phyloP scores from a whole-genome alignment of 2,797 vertebrate genomes.

The Rachycentron canadum region DNA sequence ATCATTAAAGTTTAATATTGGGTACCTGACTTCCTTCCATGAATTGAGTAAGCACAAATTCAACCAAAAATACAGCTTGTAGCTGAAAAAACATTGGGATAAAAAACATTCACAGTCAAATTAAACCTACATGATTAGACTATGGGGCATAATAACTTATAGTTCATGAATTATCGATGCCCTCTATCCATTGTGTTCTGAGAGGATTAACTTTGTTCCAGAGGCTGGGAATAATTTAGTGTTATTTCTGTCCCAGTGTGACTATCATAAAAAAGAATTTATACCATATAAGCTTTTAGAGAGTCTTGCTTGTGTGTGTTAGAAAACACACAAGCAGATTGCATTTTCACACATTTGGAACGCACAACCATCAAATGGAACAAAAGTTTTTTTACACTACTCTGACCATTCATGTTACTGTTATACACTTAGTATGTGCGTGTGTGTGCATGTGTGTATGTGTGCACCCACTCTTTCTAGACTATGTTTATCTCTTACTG shows the following conservation, averaged over 20 bases:
- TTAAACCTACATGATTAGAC: not conserved
- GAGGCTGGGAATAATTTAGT: constrained; percentile 21
- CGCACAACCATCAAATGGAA: too few species aligned
- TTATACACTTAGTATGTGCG: too few species aligned
- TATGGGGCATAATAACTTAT: not conserved
- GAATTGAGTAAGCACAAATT: not conserved
- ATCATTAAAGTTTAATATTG: not conserved
- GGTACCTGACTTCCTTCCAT: not conserved
- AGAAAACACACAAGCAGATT: not conserved
- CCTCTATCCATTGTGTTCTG: constrained; percentile 10
- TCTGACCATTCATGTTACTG: too few species aligned
- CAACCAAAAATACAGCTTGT: not conserved
- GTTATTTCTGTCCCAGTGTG: constrained; percentile 9
- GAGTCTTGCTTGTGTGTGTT: too few species aligned
- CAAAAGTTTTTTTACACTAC: too few species aligned
- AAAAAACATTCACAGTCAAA: constrained; percentile 6
- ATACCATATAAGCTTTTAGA: constrained; percentile 1
- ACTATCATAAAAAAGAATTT: constrained; percentile 19
- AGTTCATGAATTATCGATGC: constrained; percentile 23
- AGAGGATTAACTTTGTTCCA: constrained; percentile 18
- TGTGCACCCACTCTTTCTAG: constrained; percentile 14
- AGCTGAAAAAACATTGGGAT: not conserved
- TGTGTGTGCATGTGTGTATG: constrained; percentile 17
- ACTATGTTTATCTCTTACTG: constrained; percentile 53
- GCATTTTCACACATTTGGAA: constrained; percentile 1